These are phyloP conservation scores for Cecropterus lyciades DNA, from an alignment of 1,140 invertebrate genomes.

Conservation along the genomic window DNA sequence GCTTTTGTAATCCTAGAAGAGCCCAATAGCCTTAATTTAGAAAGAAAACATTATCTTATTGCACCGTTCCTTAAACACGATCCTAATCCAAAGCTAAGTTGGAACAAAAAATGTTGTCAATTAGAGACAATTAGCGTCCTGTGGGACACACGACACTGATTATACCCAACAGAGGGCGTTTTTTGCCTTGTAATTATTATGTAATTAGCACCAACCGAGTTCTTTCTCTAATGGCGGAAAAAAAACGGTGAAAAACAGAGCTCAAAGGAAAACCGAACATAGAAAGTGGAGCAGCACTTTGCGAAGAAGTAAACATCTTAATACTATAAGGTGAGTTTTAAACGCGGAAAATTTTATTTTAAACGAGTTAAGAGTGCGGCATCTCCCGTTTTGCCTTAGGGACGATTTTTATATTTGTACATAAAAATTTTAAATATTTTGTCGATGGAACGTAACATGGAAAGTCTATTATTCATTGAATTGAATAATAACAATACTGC, in stretches of 20 bases:
- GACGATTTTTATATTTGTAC: no score
- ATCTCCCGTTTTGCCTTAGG: not conserved
- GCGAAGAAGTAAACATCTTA: constrained; percentile 18
- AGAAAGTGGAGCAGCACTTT: constrained; percentile 20
- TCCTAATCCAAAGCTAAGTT: constrained; percentile 32
- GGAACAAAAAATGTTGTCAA: constrained; percentile 40
- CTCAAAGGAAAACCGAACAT: constrained; percentile 24
- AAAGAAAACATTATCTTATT: constrained; percentile 30
- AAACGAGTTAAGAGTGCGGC: not conserved
- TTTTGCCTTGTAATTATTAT: constrained; percentile 44
- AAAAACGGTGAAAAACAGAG: constrained; percentile 36
- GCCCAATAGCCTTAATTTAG: constrained; percentile 20
- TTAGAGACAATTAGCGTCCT: constrained; percentile 42
- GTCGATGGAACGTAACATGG: no score
- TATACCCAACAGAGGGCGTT: constrained; percentile 32
- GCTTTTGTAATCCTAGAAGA: constrained; percentile 11
- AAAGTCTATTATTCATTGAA: no score
- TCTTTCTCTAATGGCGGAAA: constrained; percentile 34
- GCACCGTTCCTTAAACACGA: constrained; percentile 19
- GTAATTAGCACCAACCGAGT: constrained; percentile 40
- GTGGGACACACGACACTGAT: constrained; percentile 38
- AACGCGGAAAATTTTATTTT: not conserved
- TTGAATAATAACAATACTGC: no score
- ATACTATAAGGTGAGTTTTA: not conserved
- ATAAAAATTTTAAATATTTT: no score